These are phyloP conservation scores for Grantiella picta DNA, from an alignment of 2,113 vertebrate species.

Conservation along the genomic window DNA sequence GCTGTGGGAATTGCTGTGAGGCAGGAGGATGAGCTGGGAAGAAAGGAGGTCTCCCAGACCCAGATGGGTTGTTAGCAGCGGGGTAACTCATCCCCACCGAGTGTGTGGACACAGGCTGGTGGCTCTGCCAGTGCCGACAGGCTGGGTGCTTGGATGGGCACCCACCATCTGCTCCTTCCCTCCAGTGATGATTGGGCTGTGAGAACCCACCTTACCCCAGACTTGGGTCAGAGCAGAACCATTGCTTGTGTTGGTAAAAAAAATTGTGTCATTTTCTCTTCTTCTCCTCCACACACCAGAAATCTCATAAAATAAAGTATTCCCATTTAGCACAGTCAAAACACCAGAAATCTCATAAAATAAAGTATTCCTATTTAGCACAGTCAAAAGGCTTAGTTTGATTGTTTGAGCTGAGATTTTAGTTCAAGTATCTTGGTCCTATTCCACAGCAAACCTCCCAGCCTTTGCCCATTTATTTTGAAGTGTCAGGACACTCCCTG, in stretches of 20 bases:
- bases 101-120: neutral
- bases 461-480: neutral
- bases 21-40: neutral
- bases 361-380: neutral
- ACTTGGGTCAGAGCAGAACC: neutral
- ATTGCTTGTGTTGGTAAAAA: neutral
- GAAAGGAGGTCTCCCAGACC: neutral
- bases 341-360: neutral
- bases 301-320: neutral
- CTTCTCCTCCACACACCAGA: neutral
- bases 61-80: rapidly evolving
- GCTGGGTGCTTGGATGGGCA: neutral
- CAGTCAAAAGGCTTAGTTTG: neutral
- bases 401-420: neutral
- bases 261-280: rapidly evolving
- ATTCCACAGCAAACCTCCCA: neutral
- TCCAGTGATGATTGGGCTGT: rapidly evolving
- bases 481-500: neutral
- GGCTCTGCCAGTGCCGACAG: neutral
- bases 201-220: neutral
- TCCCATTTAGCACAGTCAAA: neutral
- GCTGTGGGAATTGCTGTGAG: neutral
- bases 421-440: neutral
- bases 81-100: rapidly evolving
- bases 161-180: neutral